Percentiles rank a stretch among this genome's conserved stretches.
Evolutionary conservation across 2,797 vertebrate genomes (phyloP).

Genomic region (Anniella stebbinsi): DNA sequence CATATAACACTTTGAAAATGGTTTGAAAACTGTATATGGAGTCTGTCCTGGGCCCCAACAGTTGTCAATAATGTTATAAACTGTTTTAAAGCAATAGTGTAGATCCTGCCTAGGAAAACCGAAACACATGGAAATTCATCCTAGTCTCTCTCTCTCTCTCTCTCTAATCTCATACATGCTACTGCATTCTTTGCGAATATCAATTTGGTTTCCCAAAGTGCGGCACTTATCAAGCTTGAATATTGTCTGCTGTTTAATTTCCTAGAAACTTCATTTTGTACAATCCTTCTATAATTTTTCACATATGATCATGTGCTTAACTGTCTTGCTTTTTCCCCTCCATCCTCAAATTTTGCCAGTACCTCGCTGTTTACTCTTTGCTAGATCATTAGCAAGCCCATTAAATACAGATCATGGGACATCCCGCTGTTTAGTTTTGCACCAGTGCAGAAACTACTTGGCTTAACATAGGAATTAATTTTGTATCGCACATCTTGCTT

Average conservation of each 20-base stretch:
- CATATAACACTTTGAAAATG: too few species aligned
- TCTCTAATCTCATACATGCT: too few species aligned
- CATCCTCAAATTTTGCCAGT: constrained; percentile 1
- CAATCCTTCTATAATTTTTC: constrained; percentile 6
- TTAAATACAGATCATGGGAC: constrained; percentile 16
- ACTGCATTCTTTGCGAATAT: too few species aligned
- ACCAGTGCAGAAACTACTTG: background rate
- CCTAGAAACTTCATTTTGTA: background rate
- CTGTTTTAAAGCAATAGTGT: too few species aligned
- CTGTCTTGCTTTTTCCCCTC: background rate
- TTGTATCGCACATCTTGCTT: background rate
- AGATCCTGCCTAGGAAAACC: too few species aligned
- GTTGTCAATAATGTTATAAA: too few species aligned
- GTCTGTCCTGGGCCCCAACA: too few species aligned
- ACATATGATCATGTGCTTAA: background rate
- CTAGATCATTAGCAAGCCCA: constrained; percentile 22
- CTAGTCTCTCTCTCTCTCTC: too few species aligned
- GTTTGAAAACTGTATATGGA: too few species aligned
- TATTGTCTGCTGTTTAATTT: constrained; percentile 1
- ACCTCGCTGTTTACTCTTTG: constrained; percentile 13
- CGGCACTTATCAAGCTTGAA: background rate
- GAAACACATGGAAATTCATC: background rate
- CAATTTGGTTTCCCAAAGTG: background rate
- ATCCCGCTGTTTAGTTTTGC: constrained; percentile 13
- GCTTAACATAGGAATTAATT: constrained; percentile 32